These are phyloP conservation scores for Nemapogon koenigi DNA, from an alignment of 2,888 invertebrate species.

Conservation along the genomic window DNA sequence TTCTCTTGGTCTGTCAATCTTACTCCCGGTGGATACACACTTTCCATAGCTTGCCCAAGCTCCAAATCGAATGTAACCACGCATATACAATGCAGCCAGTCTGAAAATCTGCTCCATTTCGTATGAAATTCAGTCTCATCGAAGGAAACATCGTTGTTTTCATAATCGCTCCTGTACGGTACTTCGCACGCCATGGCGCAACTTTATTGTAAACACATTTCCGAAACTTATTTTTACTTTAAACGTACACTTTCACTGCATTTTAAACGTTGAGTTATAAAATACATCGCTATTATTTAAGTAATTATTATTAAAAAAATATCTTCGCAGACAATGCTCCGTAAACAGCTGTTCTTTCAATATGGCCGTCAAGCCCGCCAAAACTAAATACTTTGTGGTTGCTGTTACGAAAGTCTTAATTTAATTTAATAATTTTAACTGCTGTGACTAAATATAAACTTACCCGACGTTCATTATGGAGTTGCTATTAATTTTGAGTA, in stretches of 20 bases:
- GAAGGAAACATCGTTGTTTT: slow-evolving; percentile 34
- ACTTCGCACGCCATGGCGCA: slow-evolving; percentile 48
- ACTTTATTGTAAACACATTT: slow-evolving; percentile 27
- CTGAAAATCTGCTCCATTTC: slow-evolving; percentile 79
- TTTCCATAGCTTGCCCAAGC: slow-evolving; percentile 97
- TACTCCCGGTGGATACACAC: slow-evolving; percentile 82
- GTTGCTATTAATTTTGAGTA: too few relatives aligned
- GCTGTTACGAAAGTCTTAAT: not conserved
- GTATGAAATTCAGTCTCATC: slow-evolving; percentile 44
- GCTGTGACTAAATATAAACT: too few relatives aligned
- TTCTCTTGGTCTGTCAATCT: slow-evolving; percentile 84
- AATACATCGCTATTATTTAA: not conserved
- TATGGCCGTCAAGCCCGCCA: slow-evolving; percentile 59
- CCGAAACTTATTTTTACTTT: slow-evolving; percentile 17
- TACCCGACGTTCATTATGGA: not conserved
- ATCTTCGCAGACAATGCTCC: slow-evolving; percentile 25
- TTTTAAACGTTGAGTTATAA: not conserved
- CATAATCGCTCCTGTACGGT: too few relatives aligned
- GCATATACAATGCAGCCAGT: slow-evolving; percentile 98
- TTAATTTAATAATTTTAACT: too few relatives aligned
- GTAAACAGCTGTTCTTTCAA: slow-evolving; percentile 56
- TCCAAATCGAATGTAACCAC: slow-evolving; percentile 99
- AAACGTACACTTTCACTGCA: slow-evolving; percentile 19
- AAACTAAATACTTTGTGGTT: slow-evolving; percentile 37
- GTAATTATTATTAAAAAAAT: not conserved